phyloP scores from a whole-genome alignment of 1,140 invertebrate species.

The Microplitis demolitor region DNA sequence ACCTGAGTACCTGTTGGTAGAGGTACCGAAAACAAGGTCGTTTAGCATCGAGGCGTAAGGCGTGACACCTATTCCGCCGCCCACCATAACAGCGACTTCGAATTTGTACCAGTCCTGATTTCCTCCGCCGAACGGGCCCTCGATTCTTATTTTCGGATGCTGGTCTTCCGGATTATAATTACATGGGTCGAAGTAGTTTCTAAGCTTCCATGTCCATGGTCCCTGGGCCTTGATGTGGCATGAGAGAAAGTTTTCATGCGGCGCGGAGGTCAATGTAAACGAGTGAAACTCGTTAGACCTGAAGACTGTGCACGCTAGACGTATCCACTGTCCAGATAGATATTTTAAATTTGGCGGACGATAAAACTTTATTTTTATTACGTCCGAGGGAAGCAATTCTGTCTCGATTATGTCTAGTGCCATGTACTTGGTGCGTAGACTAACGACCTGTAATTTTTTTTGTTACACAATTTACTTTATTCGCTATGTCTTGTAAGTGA shows the following conservation, averaged over 20 bases:
- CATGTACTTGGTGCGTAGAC: slow-evolving; percentile 89
- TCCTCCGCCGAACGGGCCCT: slow-evolving; percentile 97
- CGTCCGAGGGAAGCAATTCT: slow-evolving; percentile 93
- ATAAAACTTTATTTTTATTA: slow-evolving; percentile 91
- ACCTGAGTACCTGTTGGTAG: slow-evolving; percentile 92
- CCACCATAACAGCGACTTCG: slow-evolving; percentile 97
- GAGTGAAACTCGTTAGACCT: slow-evolving; percentile 94
- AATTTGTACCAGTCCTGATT: slow-evolving; percentile 99
- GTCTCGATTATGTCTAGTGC: slow-evolving; percentile 95
- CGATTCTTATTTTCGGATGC: slow-evolving; percentile 87
- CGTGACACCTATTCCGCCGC: slow-evolving; percentile 98
- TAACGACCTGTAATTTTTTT: slow-evolving; percentile 71
- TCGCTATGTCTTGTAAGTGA: too few relatives aligned
- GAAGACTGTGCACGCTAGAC: slow-evolving; percentile 91
- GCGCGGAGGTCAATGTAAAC: slow-evolving; percentile 97
- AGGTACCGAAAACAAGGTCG: slow-evolving; percentile 94
- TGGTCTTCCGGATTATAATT: slow-evolving; percentile 87
- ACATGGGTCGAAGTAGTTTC: slow-evolving; percentile 95
- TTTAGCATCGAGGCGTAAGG: slow-evolving; percentile 99
- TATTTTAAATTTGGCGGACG: slow-evolving; percentile 97
- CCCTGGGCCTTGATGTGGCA: slow-evolving; percentile 98
- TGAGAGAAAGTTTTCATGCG: slow-evolving; percentile 96
- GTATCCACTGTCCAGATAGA: slow-evolving; percentile 87
- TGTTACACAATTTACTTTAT: slow-evolving; percentile 29
- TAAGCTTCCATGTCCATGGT: slow-evolving; percentile 98